Base-by-base conservation (phyloP, 2,797 vertebrate genomes). In the Crax fasciolata region DNA sequence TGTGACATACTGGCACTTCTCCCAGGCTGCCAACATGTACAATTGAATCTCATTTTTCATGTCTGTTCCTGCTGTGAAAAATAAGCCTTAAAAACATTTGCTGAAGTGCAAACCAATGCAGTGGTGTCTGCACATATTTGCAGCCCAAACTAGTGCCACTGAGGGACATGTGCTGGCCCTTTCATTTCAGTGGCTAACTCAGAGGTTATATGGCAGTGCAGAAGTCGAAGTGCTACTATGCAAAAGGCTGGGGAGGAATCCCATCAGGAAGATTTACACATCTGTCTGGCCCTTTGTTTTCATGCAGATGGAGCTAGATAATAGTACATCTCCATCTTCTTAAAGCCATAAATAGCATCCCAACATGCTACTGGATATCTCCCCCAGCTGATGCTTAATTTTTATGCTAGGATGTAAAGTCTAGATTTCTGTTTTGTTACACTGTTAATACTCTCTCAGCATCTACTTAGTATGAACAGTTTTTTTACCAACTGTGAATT, bases 11-110 rank as follows among this genome's bases (percentile, higher is more conserved):
- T 95, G 92, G 92, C 81, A 75, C 8, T 73, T 67, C 55, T 96
- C 92, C 93, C 84, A 73, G 87, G 24, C 91, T 91, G 73, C 70
- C 39, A 11, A 43, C 79, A n/a, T 2, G 3, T 93, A 52, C 85
- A 88, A 73, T 85, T 73, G 82, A 92, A 79, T 70, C 59, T 86
- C 35, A 1, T 62, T 93, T 96, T 87, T 90, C 51, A 71, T 86
- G 86, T 79, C 80, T 67, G 19, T 61, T 82, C 82, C 70, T 87
- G 67, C 77, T 74, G 74, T 43, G 77, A 81, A 73, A 93, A 89
- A 95, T 81, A 81, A 92, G 27, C 55, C 35, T 81, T 92, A 77
- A 80, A 95, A 94, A 65, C 41, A 44, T 58, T 70, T 71, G 39
- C 38, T 72, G 77, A 65, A 66, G 75, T 19, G 6, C 54, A 59